Evolutionary conservation across 2,888 invertebrate genomes (phyloP).

Genomic region (Teinopalpus imperialis): DNA sequence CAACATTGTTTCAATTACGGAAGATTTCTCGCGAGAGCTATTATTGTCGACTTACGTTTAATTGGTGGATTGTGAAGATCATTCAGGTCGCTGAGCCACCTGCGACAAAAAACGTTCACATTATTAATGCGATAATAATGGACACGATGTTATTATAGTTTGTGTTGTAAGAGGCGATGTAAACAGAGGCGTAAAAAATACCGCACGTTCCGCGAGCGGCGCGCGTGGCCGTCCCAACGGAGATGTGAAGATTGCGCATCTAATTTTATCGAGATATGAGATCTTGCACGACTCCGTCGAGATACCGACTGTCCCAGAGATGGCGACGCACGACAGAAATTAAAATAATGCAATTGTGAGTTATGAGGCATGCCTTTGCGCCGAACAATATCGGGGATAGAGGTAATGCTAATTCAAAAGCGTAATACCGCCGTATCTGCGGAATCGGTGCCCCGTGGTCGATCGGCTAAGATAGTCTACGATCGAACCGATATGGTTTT

Average conservation of each 20-base stretch:
- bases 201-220: slow-evolving; percentile 50
- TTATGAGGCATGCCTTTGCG: slow-evolving; percentile 54
- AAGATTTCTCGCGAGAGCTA: slow-evolving; percentile 33
- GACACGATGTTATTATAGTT: slow-evolving; percentile 9
- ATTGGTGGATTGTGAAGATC: slow-evolving; percentile 64
- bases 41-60: slow-evolving; percentile 64
- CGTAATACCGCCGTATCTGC: slow-evolving; percentile 71
- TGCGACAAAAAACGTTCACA: slow-evolving; percentile 49
- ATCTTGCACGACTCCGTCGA: slow-evolving; percentile 66
- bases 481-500: slow-evolving; percentile 76
- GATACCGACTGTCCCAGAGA: slow-evolving; percentile 39
- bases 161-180: slow-evolving; percentile 7
- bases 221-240: slow-evolving; percentile 36
- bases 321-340: slow-evolving; percentile 56
- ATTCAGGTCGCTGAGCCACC: slow-evolving; percentile 71
- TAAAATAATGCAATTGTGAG: slow-evolving; percentile 64
- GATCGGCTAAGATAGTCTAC: slow-evolving; percentile 66
- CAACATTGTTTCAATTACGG: slow-evolving; percentile 35
- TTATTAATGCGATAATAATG: slow-evolving; percentile 32
- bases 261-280: slow-evolving; percentile 52
- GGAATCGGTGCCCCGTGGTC: slow-evolving; percentile 60
- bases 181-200: slow-evolving; percentile 42
- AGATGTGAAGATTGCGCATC: slow-evolving; percentile 62
- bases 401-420: slow-evolving; percentile 76
- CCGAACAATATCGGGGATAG: slow-evolving; percentile 65